Percentiles rank a stretch among this genome's conserved stretches.
Evolutionary conservation across 2,888 invertebrate species (phyloP).

Genomic region (Habroteleia sp.): DNA sequence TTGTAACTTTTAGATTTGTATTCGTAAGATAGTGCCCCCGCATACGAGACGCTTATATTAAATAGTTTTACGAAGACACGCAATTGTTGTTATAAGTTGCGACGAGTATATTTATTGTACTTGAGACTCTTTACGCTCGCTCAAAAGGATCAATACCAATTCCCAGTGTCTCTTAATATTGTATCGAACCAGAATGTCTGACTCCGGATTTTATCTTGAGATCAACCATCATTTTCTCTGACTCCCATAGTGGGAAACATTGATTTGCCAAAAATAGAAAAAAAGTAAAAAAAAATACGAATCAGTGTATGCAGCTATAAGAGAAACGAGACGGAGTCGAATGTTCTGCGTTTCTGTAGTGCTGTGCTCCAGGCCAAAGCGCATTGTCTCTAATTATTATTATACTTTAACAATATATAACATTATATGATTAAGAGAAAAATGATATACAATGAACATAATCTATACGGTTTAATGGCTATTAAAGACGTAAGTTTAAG

Average conservation of each 20-base stretch:
- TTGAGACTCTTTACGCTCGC: slow-evolving; percentile 76
- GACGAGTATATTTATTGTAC: slow-evolving; percentile 63
- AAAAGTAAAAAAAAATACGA: slow-evolving; percentile 28
- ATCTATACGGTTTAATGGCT: slow-evolving; percentile 64
- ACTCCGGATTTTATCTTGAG: slow-evolving; percentile 44
- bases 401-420: slow-evolving; percentile 61
- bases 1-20: slow-evolving; percentile 81
- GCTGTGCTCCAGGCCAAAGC: slow-evolving; percentile 73
- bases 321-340: slow-evolving; percentile 31
- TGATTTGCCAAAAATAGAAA: too few species aligned
- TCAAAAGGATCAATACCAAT: slow-evolving; percentile 70
- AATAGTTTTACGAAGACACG: slow-evolving; percentile 58
- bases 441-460: slow-evolving; percentile 65
- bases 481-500: slow-evolving; percentile 65
- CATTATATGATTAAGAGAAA: slow-evolving; percentile 63
- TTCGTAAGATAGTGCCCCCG: slow-evolving; percentile 78
- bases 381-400: slow-evolving; percentile 73
- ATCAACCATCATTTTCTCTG: too few species aligned
- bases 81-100: slow-evolving; percentile 64
- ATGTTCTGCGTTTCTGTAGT: slow-evolving; percentile 54
- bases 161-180: slow-evolving; percentile 64
- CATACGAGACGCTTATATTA: slow-evolving; percentile 68
- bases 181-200: slow-evolving; percentile 66
- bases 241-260: too few species aligned
- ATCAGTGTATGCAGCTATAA: too few species aligned